Percentiles rank a stretch among this genome's conserved stretches.
Conservation (phyloP, 2,113 vertebrate species). For the Eolophus roseicapilla region DNA sequence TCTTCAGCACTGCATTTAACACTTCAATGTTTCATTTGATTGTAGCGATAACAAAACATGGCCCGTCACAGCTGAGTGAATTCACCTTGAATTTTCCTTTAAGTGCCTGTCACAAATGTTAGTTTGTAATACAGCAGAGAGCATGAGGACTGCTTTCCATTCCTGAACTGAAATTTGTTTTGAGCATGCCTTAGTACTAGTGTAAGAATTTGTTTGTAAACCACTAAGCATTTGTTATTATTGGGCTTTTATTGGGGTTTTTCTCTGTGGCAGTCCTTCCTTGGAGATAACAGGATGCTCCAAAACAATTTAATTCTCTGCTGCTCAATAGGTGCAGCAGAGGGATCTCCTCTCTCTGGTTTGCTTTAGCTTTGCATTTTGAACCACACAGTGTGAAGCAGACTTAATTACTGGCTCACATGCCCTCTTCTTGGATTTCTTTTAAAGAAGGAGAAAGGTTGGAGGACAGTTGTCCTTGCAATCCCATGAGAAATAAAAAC, state of each 20-base stretch:
- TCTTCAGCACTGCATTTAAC: background rate
- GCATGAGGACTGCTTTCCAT: background rate
- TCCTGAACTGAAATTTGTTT: background rate
- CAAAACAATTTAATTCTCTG: conserved; percentile 6
- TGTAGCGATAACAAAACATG: background rate
- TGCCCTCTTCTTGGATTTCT: background rate
- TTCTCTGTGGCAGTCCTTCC: background rate
- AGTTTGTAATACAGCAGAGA: background rate
- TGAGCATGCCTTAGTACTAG: background rate
- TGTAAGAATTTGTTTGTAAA: background rate
- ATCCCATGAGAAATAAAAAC: background rate
- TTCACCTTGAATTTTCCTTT: background rate
- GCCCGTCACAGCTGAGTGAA: background rate
- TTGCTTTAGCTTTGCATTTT: conserved; percentile 43
- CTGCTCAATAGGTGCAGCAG: conserved; percentile 16
- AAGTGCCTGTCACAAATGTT: background rate
- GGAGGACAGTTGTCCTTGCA: background rate
- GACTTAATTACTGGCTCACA: conserved; percentile 37
- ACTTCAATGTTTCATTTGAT: background rate
- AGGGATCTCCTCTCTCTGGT: background rate
- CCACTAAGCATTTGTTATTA: background rate
- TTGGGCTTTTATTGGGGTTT: background rate
- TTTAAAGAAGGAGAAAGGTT: background rate
- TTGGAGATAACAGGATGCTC: background rate
- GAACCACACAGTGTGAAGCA: conserved; percentile 25